Evolutionary conservation across 1,140 invertebrate species (phyloP), one percentile per base, ranked within the genome.

Genomic region (Drosophila tropicalis): DNA sequence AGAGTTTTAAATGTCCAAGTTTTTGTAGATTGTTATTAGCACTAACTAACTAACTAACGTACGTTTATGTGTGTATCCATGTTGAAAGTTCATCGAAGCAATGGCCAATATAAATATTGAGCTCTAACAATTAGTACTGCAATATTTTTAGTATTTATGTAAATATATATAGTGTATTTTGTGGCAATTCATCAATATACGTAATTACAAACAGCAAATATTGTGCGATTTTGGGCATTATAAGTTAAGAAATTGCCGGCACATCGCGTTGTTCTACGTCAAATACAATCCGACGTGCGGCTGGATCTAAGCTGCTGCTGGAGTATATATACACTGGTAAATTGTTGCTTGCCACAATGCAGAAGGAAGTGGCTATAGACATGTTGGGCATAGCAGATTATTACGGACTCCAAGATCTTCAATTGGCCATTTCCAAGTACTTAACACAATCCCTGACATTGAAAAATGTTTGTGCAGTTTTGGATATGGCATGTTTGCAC

Each of bases 261-360:
- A n/a, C n/a, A n/a, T n/a, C n/a, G n/a, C n/a, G n/a, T n/a, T n/a
- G n/a, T n/a, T n/a, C n/a, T n/a, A 90, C 93, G 94, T 39, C 97
- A 98, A 93, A 97, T 99, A 66, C 95, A 96, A 81, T 90, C 99
- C 15, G 96, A 96, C 76, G 95, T 98, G 32, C 96, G 96, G 12
- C 92, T 98, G 22, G 94, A 95, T 67, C 96, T 87, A 97, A 97
- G 92, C 94, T 95, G 56, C 93, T 99, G 0, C 93, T 99, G 0
- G 96, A 97, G 83, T 99, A 99, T 93, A 98, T 99, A 57, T 99
- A 99, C 91, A 98, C 97, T 66, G 94, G 94, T 39, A 95, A 95
- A 76, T 96, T 99, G 94, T 96, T 96, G 56, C 93, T 99, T 29
- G 94, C 95, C 13, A 94, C 96, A 74, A 93, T 98, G 70, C 96